phyloP scores from a whole-genome alignment of 1,140 invertebrate genomes.

The Euborellia annulipes region DNA sequence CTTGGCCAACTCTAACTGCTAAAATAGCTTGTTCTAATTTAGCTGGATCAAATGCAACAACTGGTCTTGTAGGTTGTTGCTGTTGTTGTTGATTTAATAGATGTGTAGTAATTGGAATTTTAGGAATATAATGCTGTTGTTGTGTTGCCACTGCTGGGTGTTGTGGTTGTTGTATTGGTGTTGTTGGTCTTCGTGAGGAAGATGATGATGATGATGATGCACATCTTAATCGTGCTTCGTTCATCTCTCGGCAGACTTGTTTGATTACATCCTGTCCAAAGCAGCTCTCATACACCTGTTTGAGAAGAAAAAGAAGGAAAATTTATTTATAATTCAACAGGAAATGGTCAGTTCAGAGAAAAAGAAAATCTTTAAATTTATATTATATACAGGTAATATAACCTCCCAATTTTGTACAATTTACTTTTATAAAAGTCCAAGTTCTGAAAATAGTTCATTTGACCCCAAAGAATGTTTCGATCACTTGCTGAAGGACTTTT shows the following conservation, averaged over 20 bases:
- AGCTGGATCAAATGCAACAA: constrained; percentile 25
- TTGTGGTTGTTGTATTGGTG: constrained; percentile 15
- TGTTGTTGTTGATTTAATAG: constrained; percentile 9
- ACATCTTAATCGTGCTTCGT: constrained; percentile 41
- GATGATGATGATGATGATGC: constrained; percentile 20
- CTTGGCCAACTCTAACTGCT: constrained; percentile 3
- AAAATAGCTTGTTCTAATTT: constrained; percentile 34
- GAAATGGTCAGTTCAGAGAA: too few species aligned
- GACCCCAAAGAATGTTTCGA: too few species aligned
- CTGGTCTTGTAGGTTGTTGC: constrained; percentile 16
- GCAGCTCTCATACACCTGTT: constrained; percentile 49
- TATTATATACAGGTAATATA: too few species aligned
- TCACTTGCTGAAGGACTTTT: too few species aligned
- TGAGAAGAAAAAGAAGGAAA: constrained; percentile 11
- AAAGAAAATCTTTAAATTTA: too few species aligned
- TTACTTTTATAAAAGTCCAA: too few species aligned
- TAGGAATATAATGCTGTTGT: too few species aligned
- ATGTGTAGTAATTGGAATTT: too few species aligned
- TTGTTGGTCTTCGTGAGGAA: constrained; percentile 18
- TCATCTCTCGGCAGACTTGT: constrained; percentile 47
- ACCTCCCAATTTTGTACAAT: too few species aligned
- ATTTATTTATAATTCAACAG: too few species aligned
- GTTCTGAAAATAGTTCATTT: too few species aligned
- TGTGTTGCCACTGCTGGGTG: constrained; percentile 19
- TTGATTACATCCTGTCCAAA: constrained; percentile 44